A percentile compares a stretch with the other conserved stretches of the same genome.
phyloP scores from a whole-genome alignment of 2,113 vertebrate species.

The Gallinago media region DNA sequence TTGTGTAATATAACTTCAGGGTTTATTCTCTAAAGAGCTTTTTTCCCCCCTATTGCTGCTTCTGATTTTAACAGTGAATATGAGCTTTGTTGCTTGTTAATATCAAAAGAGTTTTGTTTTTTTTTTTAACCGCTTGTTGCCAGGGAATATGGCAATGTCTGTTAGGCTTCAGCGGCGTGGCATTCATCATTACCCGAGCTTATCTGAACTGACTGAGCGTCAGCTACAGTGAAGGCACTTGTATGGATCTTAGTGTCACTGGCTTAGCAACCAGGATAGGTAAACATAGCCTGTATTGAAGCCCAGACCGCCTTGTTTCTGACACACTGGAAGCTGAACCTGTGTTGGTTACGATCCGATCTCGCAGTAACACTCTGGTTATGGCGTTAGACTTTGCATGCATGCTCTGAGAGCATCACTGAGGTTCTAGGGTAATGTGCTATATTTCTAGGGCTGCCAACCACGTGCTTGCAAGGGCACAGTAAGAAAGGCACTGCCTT shows the following conservation, averaged over 20 bases:
- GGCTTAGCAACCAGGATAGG: neutral
- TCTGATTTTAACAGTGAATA: neutral
- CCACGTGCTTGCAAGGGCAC: neutral
- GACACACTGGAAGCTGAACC: neutral
- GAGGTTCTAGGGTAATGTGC: neutral
- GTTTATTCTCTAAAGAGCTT: neutral
- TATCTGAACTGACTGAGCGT: neutral
- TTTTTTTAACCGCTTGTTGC: neutral
- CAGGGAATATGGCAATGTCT: too few species aligned
- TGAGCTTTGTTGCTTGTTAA: neutral
- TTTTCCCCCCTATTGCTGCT: neutral
- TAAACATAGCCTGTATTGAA: rapidly evolving
- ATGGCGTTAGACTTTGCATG: neutral
- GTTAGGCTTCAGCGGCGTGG: neutral
- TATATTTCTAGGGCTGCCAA: neutral
- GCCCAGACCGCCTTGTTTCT: neutral
- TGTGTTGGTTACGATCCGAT: rapidly evolving
- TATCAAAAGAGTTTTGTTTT: neutral
- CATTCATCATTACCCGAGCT: neutral
- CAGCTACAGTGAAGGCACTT: neutral
- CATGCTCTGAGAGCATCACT: neutral
- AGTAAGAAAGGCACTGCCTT: neutral
- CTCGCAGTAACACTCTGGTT: neutral
- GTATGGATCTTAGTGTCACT: neutral
- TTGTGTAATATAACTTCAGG: neutral